These are phyloP conservation scores for Vidua chalybeata DNA, from an alignment of 2,113 vertebrate genomes.

Conservation along the genomic window DNA sequence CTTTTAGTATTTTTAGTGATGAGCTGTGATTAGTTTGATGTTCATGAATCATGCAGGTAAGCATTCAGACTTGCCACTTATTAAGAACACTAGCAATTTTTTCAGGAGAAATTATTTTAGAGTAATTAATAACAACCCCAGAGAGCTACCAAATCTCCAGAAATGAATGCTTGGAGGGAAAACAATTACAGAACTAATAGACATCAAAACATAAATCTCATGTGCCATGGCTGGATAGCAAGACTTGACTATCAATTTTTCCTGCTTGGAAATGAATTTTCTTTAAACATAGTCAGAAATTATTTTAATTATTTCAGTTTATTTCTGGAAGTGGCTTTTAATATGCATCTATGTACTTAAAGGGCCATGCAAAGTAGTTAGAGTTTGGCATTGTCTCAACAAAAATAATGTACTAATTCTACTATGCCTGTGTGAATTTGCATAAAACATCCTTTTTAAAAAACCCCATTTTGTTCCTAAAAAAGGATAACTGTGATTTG, in stretches of 20 bases:
- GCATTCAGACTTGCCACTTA: not conserved
- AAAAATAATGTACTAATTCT: not conserved
- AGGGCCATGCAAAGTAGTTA: not conserved
- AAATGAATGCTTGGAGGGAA: conserved; percentile 61
- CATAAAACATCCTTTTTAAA: not conserved
- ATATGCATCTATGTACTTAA: not conserved
- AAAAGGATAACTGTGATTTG: not conserved
- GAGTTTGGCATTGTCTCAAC: not conserved
- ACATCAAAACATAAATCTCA: conserved; percentile 31
- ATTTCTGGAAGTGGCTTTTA: conserved; percentile 26
- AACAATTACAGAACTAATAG: conserved; percentile 63
- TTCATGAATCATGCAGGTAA: conserved; percentile 49
- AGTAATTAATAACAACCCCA: conserved; percentile 46
- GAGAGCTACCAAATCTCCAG: conserved; percentile 42
- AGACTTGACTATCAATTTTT: conserved; percentile 14
- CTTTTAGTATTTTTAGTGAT: conserved; percentile 51
- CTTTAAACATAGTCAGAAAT: conserved; percentile 16
- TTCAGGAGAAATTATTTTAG: conserved; percentile 44
- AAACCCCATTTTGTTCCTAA: not conserved
- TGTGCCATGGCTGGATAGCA: not conserved
- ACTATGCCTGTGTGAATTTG: not conserved
- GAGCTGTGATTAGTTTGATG: conserved; percentile 57
- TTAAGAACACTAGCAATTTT: conserved; percentile 30
- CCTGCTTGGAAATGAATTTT: conserved; percentile 20
- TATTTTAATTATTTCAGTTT: conserved; percentile 31